Evolutionary conservation across 2,888 invertebrate genomes (phyloP), one percentile per base, ranked within the genome.

Genomic region (Hemaris fuciformis): DNA sequence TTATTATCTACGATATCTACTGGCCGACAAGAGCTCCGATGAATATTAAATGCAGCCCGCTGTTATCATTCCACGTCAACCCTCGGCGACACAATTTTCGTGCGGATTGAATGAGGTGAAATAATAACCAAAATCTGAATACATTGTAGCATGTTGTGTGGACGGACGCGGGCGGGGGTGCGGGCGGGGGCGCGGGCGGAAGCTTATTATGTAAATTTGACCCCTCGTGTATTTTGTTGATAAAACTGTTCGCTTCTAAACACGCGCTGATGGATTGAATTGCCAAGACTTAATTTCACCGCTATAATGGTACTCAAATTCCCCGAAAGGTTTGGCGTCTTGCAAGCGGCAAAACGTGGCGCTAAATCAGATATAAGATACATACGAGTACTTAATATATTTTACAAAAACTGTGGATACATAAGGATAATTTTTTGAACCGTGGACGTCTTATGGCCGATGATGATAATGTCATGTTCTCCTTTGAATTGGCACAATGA

Each of bases 141-240:
- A 82, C 80, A 79, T 80, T 69, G 73, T 65, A 68, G 70, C 69
- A 72, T 73, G 77, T 75, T 78, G 74, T 80, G 80, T 79, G 78
- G 80, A 79, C 82, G 81, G 83, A 80, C 68, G 71, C 63, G 66
- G 73, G 77, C 15, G 34, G 27, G 5, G 22, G 22, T 22, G 13
- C 41, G 41, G 41, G 13, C n/a, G 4, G 41, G 15, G 18, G 18
- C 81, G 81, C 82, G 81, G 69, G 71, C 64, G 65, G 74, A n/a
- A n/a, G 78, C 76, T 83, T 84, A 87, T 88, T 90, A 89, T 88
- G 88, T 84, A 87, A 89, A 89, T 89, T 74, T 65, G 78, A 84
- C 80, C 83, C 82, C 80, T 80, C 80, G 77, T 84, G 81, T 87
- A 80, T 83, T 83, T 79, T 82, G 86, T 85, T 85, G 83, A 84